Conservation (phyloP, 2,888 invertebrate species). For the Macropis europaea region DNA sequence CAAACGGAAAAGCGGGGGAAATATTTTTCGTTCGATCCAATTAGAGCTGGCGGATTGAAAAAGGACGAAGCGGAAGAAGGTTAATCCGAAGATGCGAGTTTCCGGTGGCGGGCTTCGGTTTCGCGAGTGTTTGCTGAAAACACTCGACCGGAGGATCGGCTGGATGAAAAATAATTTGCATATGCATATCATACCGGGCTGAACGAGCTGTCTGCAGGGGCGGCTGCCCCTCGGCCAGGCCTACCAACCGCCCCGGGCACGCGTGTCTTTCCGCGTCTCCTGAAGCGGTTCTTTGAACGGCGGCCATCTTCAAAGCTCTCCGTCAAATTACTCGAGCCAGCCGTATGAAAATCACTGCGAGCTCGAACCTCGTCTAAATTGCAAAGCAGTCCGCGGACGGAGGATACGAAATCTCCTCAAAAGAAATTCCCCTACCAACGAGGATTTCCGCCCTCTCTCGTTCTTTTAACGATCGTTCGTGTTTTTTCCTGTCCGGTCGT, state of each 20-base stretch:
- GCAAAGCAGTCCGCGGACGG: slow-evolving; percentile 48
- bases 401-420: slow-evolving; percentile 23
- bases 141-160: slow-evolving; percentile 41
- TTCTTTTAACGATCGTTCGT: too few relatives aligned
- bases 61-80: neutral
- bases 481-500: too few relatives aligned
- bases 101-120: neutral
- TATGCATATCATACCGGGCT: slow-evolving; percentile 58
- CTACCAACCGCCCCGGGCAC: neutral
- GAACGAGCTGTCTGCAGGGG: slow-evolving; percentile 21
- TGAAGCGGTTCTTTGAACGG: slow-evolving; percentile 35
- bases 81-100: slow-evolving; percentile 8
- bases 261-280: slow-evolving; percentile 13
- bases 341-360: slow-evolving; percentile 54
- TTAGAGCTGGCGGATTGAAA: too few relatives aligned
- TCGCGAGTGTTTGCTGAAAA: slow-evolving; percentile 47
- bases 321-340: slow-evolving; percentile 47
- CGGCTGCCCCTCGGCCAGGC: neutral
- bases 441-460: too few relatives aligned
- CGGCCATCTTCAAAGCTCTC: slow-evolving; percentile 27
- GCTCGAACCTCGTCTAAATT: slow-evolving; percentile 53
- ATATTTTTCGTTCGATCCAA: too few relatives aligned
- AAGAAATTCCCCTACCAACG: too few relatives aligned
- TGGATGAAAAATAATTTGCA: slow-evolving; percentile 62
- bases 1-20: too few relatives aligned